A percentile compares a stretch with the other conserved stretches of the same genome.
Conservation (phyloP, 2,113 vertebrate species). For the Saguinus midas region DNA sequence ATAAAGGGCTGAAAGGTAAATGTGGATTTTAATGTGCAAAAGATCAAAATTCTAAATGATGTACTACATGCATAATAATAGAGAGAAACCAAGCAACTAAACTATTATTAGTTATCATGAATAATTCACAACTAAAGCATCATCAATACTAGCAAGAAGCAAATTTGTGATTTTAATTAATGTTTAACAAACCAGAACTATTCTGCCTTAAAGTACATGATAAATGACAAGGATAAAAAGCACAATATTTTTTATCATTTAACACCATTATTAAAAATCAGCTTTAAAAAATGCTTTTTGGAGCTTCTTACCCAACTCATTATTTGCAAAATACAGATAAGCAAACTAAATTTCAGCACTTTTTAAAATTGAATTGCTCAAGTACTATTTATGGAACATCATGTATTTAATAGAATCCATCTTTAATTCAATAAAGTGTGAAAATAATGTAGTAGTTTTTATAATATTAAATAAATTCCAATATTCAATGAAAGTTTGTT, state of each 20-base stretch:
- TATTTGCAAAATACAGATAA: slow-evolving; percentile 54
- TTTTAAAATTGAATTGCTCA: background rate
- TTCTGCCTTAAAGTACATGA: slow-evolving; percentile 62
- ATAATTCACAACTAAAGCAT: slow-evolving; percentile 68
- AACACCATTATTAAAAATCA: slow-evolving; percentile 54
- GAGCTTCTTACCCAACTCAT: background rate
- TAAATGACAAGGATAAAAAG: slow-evolving; percentile 64
- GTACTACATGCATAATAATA: slow-evolving; percentile 41
- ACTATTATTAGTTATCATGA: slow-evolving; percentile 72
- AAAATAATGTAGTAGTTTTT: background rate
- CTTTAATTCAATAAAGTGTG: slow-evolving; percentile 12
- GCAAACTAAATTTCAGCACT: slow-evolving; percentile 16
- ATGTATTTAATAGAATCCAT: background rate
- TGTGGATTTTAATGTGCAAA: slow-evolving; percentile 46
- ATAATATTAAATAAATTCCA: background rate
- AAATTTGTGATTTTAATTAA: slow-evolving; percentile 77
- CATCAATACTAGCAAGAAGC: slow-evolving; percentile 62
- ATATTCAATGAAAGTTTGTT: background rate
- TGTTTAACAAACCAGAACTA: slow-evolving; percentile 75
- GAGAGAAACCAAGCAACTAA: slow-evolving; percentile 52
- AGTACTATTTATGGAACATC: background rate
- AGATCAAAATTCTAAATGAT: slow-evolving; percentile 58
- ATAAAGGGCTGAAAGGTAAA: slow-evolving; percentile 22
- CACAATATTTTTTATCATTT: slow-evolving; percentile 58
- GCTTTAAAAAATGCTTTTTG: slow-evolving; percentile 25